Conservation (phyloP, 2,113 vertebrate genomes). For the Apteryx mantelli region DNA sequence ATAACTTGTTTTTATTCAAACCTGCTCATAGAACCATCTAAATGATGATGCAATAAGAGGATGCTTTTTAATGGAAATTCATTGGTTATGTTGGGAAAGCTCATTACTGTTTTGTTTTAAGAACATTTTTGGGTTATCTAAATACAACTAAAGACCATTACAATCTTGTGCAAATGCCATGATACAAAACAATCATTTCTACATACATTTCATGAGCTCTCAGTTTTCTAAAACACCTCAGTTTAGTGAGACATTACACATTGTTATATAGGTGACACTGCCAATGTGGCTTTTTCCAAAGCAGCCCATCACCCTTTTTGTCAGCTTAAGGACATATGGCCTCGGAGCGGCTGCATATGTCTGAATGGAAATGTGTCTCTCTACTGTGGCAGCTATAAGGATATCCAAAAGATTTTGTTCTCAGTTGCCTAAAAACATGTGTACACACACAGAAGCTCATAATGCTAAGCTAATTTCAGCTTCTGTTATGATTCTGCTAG, state of each 20-base stretch:
- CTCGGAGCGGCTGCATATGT: not conserved
- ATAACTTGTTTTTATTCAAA: not conserved
- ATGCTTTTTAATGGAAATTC: not conserved
- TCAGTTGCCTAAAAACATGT: slow-evolving; percentile 7
- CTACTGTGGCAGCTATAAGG: not conserved
- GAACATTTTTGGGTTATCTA: not conserved
- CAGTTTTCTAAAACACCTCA: not conserved
- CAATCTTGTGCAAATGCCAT: not conserved
- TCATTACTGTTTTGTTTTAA: not conserved
- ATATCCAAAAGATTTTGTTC: not conserved
- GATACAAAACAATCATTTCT: not conserved
- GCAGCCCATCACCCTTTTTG: not conserved
- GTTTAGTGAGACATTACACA: not conserved
- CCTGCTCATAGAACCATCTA: not conserved
- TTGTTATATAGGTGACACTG: slow-evolving; percentile 13
- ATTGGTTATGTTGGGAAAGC: not conserved
- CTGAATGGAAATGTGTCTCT: not conserved
- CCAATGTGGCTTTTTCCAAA: not conserved
- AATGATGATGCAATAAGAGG: not conserved
- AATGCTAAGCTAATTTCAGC: not conserved
- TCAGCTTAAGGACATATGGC: not conserved
- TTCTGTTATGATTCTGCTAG: not conserved
- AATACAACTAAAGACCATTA: not conserved
- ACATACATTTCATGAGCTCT: not conserved
- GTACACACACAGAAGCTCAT: slow-evolving; percentile 16